Evolutionary conservation across 2,888 invertebrate species (phyloP).

Genomic region (Plagiodera versicolora): DNA sequence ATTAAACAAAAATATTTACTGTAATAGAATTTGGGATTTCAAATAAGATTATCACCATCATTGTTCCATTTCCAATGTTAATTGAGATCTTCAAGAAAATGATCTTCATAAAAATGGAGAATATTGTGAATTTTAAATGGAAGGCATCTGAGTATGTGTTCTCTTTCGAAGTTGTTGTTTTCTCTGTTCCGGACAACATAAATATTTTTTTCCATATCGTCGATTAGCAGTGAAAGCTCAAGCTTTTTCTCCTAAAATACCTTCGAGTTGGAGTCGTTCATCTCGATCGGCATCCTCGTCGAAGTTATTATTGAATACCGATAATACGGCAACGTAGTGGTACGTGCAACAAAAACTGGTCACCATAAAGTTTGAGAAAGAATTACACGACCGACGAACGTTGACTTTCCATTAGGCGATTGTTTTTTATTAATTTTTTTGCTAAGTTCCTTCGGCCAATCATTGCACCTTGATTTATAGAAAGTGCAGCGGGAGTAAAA

Average conservation of each 20-base stretch:
- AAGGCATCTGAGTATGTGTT: no score
- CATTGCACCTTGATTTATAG: neutral
- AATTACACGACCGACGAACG: neutral
- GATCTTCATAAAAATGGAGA: no score
- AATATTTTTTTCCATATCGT: neutral
- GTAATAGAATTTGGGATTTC: no score
- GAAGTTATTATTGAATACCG: neutral
- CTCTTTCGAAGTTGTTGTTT: neutral
- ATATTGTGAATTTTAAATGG: no score
- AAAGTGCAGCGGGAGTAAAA: neutral
- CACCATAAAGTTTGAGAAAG: neutral
- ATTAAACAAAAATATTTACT: no score
- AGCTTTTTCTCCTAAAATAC: neutral
- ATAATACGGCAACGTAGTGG: neutral
- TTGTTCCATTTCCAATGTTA: no score
- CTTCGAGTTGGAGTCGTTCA: neutral
- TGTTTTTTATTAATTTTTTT: neutral
- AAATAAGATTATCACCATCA: no score
- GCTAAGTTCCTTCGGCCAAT: neutral
- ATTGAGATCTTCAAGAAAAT: no score
- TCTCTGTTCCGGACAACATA: neutral
- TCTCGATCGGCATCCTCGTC: neutral
- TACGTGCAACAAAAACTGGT: neutral
- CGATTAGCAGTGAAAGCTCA: neutral
- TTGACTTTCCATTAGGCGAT: neutral